phyloP scores from a whole-genome alignment of 2,113 vertebrate species.

The Anthoscopus minutus region DNA sequence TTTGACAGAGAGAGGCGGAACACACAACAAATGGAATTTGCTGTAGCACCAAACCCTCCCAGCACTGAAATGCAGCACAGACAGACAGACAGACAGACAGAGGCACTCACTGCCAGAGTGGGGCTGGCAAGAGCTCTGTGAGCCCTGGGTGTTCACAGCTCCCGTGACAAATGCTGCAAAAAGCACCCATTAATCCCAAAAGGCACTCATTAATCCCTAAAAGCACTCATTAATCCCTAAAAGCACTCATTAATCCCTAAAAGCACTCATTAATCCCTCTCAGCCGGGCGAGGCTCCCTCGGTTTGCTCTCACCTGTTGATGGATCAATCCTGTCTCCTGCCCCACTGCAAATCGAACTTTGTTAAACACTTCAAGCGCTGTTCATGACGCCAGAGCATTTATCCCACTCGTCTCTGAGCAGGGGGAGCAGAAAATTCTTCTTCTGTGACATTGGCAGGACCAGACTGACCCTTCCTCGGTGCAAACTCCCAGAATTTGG shows the following conservation, averaged over 20 bases:
- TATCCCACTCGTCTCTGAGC: background rate
- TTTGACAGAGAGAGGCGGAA: background rate
- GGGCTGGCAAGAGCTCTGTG: no score
- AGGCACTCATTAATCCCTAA: background rate
- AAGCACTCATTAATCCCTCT: background rate
- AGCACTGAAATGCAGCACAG: no score
- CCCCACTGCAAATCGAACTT: background rate
- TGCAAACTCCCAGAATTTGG: background rate
- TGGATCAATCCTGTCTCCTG: background rate
- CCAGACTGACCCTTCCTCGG: background rate
- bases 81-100: background rate
- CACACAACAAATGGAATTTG: background rate
- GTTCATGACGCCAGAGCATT: accelerated
- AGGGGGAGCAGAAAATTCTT: no score
- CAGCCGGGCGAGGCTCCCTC: accelerated
- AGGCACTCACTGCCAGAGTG: no score
- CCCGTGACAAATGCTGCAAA: background rate
- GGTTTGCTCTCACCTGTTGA: background rate
- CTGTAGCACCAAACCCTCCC: no score
- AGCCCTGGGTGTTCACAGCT: background rate
- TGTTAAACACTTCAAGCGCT: background rate
- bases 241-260: no score
- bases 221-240: no score
- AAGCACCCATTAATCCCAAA: background rate
- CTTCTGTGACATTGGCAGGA: background rate